phyloP scores from a whole-genome alignment of 2,888 invertebrate genomes.

The Pachycephus smyrnensis region DNA sequence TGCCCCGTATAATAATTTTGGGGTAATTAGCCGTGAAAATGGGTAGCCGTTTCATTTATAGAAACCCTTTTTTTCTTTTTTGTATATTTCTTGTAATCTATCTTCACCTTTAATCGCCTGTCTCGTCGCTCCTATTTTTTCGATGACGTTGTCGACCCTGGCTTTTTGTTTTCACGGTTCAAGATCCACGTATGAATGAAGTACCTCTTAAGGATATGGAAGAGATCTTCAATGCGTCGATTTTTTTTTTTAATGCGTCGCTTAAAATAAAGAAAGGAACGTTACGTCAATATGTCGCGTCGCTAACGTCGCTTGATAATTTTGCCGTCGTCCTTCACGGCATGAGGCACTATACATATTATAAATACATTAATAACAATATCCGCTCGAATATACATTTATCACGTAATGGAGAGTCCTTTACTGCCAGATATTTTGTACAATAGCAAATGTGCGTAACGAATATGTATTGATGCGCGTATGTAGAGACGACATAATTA shows the following conservation, averaged over 20 bases:
- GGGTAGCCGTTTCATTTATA: background rate
- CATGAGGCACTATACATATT: background rate
- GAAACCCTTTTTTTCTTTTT: background rate
- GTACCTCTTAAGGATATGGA: background rate
- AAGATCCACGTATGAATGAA: background rate
- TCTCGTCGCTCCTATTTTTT: background rate
- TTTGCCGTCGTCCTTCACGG: background rate
- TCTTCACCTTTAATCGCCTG: background rate
- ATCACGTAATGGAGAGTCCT: background rate
- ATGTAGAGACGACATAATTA: background rate
- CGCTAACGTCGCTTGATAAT: background rate
- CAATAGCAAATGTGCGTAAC: background rate
- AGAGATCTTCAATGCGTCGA: background rate
- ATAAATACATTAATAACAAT: background rate
- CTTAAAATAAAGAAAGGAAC: background rate
- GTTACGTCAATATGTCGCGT: background rate
- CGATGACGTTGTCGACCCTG: background rate
- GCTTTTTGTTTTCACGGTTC: background rate
- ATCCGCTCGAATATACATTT: background rate
- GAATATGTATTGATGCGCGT: background rate
- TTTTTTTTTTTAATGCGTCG: background rate
- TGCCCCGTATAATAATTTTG: background rate
- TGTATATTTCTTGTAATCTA: background rate
- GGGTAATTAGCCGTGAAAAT: background rate
- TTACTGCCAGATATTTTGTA: background rate